Evolutionary conservation across 2,113 vertebrate genomes (phyloP).

Genomic region (Hypocryptadius cinnamomeus): DNA sequence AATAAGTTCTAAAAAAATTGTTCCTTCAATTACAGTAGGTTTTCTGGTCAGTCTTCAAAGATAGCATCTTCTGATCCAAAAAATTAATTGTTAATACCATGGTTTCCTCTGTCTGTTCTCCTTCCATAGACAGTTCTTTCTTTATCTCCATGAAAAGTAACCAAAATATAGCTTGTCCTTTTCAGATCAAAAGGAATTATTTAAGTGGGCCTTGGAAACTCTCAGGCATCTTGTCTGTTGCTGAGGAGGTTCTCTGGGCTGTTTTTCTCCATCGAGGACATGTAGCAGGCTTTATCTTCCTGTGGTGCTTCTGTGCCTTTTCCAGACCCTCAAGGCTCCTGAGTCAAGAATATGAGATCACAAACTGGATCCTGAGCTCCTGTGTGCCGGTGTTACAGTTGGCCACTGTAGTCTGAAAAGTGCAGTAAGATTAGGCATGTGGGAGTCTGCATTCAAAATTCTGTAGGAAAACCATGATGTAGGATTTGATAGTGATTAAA

Average conservation of each 20-base stretch:
- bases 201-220: not conserved
- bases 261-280: not conserved
- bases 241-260: not conserved
- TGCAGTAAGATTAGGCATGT: not conserved
- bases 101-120: not conserved
- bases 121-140: not conserved
- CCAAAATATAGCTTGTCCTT: not conserved
- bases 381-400: not conserved
- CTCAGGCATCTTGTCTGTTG: not conserved
- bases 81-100: not conserved
- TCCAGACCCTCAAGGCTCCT: not conserved
- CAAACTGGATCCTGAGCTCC: not conserved
- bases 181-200: constrained; percentile 11
- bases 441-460: not conserved
- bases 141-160: not conserved
- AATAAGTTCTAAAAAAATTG: not conserved
- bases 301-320: not conserved
- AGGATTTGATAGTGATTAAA: not conserved
- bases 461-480: not conserved
- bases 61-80: not conserved
- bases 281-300: not conserved
- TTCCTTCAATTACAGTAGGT: not conserved
- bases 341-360: not conserved
- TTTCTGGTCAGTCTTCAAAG: not conserved
- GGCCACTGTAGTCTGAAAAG: not conserved